A percentile compares a stretch with the other conserved stretches of the same genome.
Evolutionary conservation across 2,797 vertebrate genomes (phyloP).

Genomic region (Enteromius treurensis): DNA sequence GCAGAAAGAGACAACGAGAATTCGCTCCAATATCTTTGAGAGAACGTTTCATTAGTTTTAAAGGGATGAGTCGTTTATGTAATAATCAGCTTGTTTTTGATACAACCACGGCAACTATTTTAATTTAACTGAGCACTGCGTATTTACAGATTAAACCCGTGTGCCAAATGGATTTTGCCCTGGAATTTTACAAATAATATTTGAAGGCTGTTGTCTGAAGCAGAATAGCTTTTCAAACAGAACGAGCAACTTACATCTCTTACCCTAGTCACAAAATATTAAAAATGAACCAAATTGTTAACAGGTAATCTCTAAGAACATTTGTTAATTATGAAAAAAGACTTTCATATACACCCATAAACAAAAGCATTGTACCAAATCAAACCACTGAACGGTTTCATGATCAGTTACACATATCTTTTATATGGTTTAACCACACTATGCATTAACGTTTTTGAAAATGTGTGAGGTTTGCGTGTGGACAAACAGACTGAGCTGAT

Average conservation of each 20-base stretch:
- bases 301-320: neutral
- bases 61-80: conserved; percentile 5
- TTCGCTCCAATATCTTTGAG: neutral
- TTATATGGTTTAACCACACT: neutral
- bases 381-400: conserved; percentile 14
- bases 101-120: neutral
- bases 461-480: neutral
- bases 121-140: neutral
- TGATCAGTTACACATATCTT: neutral
- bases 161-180: neutral
- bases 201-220: neutral
- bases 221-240: neutral
- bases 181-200: neutral
- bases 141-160: neutral
- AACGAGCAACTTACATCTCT: neutral
- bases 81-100: conserved; percentile 6
- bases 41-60: conserved; percentile 4
- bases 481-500: neutral
- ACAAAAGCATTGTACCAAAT: neutral
- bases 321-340: neutral
- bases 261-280: too few relatives aligned
- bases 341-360: neutral
- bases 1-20: neutral
- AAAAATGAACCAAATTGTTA: neutral
- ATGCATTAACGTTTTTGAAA: neutral